Evolutionary conservation across 2,797 vertebrate genomes (phyloP).

Genomic region (Carapus acus): DNA sequence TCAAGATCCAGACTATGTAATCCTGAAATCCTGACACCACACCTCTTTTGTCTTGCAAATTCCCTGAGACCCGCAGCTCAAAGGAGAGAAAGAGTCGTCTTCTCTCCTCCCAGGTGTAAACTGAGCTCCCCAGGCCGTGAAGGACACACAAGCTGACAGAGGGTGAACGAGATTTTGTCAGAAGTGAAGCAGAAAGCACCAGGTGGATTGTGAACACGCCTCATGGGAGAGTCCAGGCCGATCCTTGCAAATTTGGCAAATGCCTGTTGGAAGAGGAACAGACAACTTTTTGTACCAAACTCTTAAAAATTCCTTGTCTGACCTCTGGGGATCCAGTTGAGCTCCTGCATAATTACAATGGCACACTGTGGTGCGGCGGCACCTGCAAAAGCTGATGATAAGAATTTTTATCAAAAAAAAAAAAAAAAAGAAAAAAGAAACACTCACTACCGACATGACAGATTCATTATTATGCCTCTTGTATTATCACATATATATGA

Average conservation of each 20-base stretch:
- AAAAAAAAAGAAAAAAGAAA: too few species aligned
- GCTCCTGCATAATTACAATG: neutral
- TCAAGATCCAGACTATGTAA: too few species aligned
- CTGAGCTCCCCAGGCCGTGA: conserved; percentile 20
- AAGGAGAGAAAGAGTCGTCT: neutral
- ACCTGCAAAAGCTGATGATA: neutral
- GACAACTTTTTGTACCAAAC: too few species aligned
- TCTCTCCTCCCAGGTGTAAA: conserved; percentile 30
- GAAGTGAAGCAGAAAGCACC: conserved; percentile 22
- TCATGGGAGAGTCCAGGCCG: conserved; percentile 33
- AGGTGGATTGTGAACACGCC: conserved; percentile 40
- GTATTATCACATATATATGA: too few species aligned
- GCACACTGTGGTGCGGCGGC: neutral
- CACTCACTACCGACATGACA: too few species aligned
- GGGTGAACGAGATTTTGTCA: conserved; percentile 18
- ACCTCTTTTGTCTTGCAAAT: too few species aligned
- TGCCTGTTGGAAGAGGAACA: conserved; percentile 17
- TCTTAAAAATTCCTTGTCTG: neutral
- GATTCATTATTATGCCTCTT: too few species aligned
- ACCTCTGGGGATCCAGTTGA: neutral
- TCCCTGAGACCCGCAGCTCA: too few species aligned
- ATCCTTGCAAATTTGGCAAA: conserved; percentile 40
- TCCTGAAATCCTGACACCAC: too few species aligned
- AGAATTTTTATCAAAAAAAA: too few species aligned
- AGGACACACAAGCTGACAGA: conserved; percentile 33